Evolutionary conservation across 2,797 vertebrate genomes (phyloP).

Genomic region (Leptodactylus fallax): DNA sequence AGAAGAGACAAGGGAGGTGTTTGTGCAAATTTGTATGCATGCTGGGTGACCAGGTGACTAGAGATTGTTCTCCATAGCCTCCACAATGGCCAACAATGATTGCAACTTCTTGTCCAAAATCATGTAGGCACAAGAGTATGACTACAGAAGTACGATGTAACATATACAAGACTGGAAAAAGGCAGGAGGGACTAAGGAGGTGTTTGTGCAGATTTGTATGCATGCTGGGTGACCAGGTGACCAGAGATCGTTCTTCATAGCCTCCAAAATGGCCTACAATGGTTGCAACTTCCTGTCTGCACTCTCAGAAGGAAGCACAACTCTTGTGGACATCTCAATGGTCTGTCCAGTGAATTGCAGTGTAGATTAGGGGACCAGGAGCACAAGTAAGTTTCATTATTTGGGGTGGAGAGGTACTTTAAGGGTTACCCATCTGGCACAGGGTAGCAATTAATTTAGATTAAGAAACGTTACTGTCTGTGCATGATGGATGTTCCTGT

Average conservation of each 20-base stretch:
- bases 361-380: not conserved
- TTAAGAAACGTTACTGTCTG: slow-evolving; percentile 12
- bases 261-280: not conserved
- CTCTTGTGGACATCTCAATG: not conserved
- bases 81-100: not conserved
- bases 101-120: no score
- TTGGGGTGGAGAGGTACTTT: not conserved
- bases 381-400: not conserved
- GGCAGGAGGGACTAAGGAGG: not conserved
- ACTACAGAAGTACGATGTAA: not conserved
- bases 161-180: not conserved
- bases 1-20: not conserved
- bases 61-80: not conserved
- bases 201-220: not conserved
- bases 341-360: not conserved
- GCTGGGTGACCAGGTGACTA: not conserved
- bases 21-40: not conserved
- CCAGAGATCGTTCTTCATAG: not conserved
- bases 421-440: slow-evolving; percentile 4
- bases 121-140: no score
- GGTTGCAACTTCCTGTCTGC: not conserved
- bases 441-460: slow-evolving; percentile 38
- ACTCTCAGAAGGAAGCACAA: not conserved
- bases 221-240: not conserved
- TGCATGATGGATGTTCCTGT: not conserved